These are phyloP conservation scores for Drosophila nr. fundita DNA, from an alignment of 2,888 invertebrate species.

Conservation along the genomic window DNA sequence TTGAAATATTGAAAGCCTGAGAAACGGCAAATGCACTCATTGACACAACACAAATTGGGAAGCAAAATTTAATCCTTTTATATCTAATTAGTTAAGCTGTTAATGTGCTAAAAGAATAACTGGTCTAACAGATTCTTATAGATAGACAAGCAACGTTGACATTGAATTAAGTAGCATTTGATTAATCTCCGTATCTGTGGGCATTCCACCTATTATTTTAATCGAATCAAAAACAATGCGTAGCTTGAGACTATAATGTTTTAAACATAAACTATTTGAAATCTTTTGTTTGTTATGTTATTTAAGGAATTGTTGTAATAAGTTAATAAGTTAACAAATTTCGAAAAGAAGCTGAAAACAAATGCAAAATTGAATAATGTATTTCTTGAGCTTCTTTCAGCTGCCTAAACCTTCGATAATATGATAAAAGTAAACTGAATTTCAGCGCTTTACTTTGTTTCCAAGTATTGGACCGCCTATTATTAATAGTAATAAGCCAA, in stretches of 20 bases:
- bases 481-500: not conserved
- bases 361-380: not conserved
- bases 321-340: not conserved
- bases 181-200: not conserved
- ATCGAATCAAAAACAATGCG: not conserved
- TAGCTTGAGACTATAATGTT: not conserved
- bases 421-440: not conserved
- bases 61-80: slow-evolving; percentile 37
- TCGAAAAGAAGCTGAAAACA: not conserved
- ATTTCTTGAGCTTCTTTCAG: not conserved
- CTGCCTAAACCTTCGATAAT: not conserved
- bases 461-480: not conserved
- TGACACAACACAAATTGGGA: slow-evolving; percentile 3
- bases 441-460: not conserved
- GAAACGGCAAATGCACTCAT: not conserved
- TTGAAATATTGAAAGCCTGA: not conserved
- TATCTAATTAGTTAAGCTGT: slow-evolving; percentile 30
- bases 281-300: not conserved
- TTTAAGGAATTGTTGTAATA: not conserved
- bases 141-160: too few relatives aligned
- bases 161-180: not conserved
- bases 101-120: not conserved
- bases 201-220: not conserved
- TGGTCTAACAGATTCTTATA: not conserved
- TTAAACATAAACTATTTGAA: not conserved